Base-by-base conservation (phyloP, 64 coral and sea anemone genomes). In the Platygyra sinensis region DNA sequence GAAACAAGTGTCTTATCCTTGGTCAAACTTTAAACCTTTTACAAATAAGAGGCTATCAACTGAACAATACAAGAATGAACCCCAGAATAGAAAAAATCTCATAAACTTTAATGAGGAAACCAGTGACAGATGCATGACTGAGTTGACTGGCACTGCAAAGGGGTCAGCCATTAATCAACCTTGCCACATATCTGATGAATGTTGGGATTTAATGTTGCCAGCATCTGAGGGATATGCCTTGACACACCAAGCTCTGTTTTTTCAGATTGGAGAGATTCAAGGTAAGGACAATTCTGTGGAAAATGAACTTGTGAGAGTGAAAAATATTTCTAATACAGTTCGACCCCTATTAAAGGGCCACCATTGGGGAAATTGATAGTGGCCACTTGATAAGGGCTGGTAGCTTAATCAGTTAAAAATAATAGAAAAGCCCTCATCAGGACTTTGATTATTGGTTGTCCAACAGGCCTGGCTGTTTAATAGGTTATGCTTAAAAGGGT, bases 11-110 rank as follows among this genome's bases (percentile, higher is more conserved):
- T 69, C 92, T 25, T 42, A 80, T 52, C 95, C 95, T 61, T 96
- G 95, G 95, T 38, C 76, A 30, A 94, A 94, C 60, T 96, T 96
- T 54, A 96, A 94, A 90, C 88, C 83, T 12, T 96, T 96, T 54
- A 87, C 87, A 24, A 89, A 89, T 49, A 89, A 82, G 54, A 67
- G 91, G 65, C 88, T 91, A 24, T 29, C 67, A 36, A 51, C 77
- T 24, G 54, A 74, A 19, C 63, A 86, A 39, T 90, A 75, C 61
- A 67, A 46, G 4, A 46, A 46, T 5, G 42, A 80, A 29, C 67
- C 88, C 33, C 59, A 83, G 24, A 32, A 90, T 17, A 96, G 81
- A 63, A 90, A 89, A 27, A 75, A 89, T 73, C 51, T 81, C 2
- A 88, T 96, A 54, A 87, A 73, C 17, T 96, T 96, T 96, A 83